Evolutionary conservation across 2,888 invertebrate species (phyloP).

Genomic region (Unio delphinus): DNA sequence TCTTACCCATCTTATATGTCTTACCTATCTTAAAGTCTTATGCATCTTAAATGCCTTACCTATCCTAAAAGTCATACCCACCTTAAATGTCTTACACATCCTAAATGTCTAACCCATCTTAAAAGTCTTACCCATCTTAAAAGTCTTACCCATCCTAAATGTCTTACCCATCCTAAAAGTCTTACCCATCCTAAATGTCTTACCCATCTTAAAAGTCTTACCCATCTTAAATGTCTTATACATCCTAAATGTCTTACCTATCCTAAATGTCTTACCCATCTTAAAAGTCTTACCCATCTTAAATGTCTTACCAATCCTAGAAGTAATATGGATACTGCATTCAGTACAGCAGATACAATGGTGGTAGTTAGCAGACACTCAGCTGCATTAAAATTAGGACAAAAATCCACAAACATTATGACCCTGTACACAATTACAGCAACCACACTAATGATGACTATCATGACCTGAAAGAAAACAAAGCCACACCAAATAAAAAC

Average conservation of each 20-base stretch:
- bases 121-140: too few species aligned
- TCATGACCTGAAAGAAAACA: slow-evolving; percentile 50
- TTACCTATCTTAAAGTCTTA: too few species aligned
- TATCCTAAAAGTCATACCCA: slow-evolving; percentile 16
- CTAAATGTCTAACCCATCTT: slow-evolving; percentile 29
- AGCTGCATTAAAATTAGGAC: slow-evolving; percentile 38
- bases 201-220: too few species aligned
- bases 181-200: too few species aligned
- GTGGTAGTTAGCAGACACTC: slow-evolving; percentile 66
- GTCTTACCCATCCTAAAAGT: slow-evolving; percentile 30
- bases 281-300: too few species aligned
- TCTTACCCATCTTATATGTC: slow-evolving; percentile 30
- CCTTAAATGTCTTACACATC: too few species aligned
- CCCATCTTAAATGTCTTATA: slow-evolving; percentile 29
- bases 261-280: slow-evolving; percentile 30
- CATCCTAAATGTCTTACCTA: too few species aligned
- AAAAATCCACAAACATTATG: slow-evolving; percentile 60
- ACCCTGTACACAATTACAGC: slow-evolving; percentile 70
- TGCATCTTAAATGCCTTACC: slow-evolving; percentile 10
- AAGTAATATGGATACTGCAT: slow-evolving; percentile 70
- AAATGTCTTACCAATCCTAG: slow-evolving; percentile 47
- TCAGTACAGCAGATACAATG: slow-evolving; percentile 69
- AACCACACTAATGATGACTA: slow-evolving; percentile 65
- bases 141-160: too few species aligned
- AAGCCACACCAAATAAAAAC: neutral